Conservation (phyloP, 2,888 invertebrate genomes). For the Tenthredo mesomela region DNA sequence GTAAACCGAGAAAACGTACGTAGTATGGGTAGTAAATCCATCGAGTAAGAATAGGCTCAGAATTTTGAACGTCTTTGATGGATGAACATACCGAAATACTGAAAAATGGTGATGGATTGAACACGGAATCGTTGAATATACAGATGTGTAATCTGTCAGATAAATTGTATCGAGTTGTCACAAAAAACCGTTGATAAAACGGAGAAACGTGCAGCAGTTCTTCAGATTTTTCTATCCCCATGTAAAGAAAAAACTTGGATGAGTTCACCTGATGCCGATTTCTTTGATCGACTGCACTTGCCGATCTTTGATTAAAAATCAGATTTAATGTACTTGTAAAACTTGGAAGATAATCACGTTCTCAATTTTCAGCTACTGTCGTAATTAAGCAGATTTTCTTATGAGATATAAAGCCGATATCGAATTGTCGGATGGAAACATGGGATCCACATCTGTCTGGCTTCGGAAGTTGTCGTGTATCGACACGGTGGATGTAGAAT, state of each 20-base stretch:
- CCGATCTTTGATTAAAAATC: not conserved
- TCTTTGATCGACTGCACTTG: not conserved
- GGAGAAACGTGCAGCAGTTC: not conserved
- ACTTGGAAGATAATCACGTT: not conserved
- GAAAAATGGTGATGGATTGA: slow-evolving; percentile 70
- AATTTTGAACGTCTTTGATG: slow-evolving; percentile 67
- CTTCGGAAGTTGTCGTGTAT: slow-evolving; percentile 26
- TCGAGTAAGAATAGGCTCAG: slow-evolving; percentile 56
- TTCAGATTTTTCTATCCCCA: slow-evolving; percentile 30
- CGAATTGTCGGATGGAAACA: slow-evolving; percentile 15
- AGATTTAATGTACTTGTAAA: not conserved
- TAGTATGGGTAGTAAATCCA: slow-evolving; percentile 22
- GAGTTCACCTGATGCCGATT: slow-evolving; percentile 5
- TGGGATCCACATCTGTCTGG: not conserved
- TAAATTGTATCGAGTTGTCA: slow-evolving; percentile 60
- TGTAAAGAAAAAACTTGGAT: not conserved
- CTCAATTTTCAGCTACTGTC: not conserved
- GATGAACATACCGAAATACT: slow-evolving; percentile 67
- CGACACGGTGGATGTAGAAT: slow-evolving; percentile 38
- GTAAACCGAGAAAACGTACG: not conserved
- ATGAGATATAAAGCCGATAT: not conserved
- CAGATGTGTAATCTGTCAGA: slow-evolving; percentile 67
- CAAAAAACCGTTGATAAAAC: slow-evolving; percentile 45
- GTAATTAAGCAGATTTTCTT: not conserved
- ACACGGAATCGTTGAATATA: slow-evolving; percentile 66